Conservation (phyloP, 2,797 vertebrate species). For the Protonibea diacanthus region DNA sequence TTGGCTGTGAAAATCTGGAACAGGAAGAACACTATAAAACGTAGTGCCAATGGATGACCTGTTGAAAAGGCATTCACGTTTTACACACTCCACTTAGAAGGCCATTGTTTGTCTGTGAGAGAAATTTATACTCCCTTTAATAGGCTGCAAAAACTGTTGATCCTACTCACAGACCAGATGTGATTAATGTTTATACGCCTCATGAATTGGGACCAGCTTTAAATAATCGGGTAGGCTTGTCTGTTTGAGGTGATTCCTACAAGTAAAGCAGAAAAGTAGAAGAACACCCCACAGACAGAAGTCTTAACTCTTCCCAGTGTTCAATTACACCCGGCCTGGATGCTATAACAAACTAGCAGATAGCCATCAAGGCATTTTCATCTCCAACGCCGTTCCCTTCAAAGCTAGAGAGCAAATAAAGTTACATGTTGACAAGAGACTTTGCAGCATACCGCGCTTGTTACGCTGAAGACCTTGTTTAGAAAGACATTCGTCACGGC, state of each 20-base stretch:
- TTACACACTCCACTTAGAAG: slow-evolving; percentile 69
- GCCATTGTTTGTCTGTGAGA: slow-evolving; percentile 71
- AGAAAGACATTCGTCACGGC: slow-evolving; percentile 37
- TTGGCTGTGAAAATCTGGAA: slow-evolving; percentile 72
- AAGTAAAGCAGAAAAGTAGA: slow-evolving; percentile 2
- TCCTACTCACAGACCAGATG: slow-evolving; percentile 53
- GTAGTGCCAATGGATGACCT: slow-evolving; percentile 71
- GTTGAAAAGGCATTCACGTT: slow-evolving; percentile 75
- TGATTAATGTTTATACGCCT: slow-evolving; percentile 57
- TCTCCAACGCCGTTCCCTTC: slow-evolving; percentile 7
- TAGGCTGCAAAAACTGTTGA: slow-evolving; percentile 42
- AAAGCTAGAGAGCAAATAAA: slow-evolving; percentile 45
- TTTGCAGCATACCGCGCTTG: slow-evolving; percentile 49
- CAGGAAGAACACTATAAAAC: slow-evolving; percentile 75
- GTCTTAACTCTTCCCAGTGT: slow-evolving; percentile 22
- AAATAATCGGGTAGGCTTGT: slow-evolving; percentile 15
- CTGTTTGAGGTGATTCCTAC: slow-evolving; percentile 23
- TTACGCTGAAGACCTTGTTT: slow-evolving; percentile 53
- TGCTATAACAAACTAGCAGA: slow-evolving; percentile 32
- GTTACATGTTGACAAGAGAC: slow-evolving; percentile 54
- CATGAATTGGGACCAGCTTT: slow-evolving; percentile 33
- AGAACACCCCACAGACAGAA: slow-evolving; percentile 33
- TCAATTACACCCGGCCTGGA: slow-evolving; percentile 20
- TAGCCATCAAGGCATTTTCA: slow-evolving; percentile 34
- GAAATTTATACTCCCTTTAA: slow-evolving; percentile 63